phyloP scores from a whole-genome alignment of 2,113 vertebrate species.

The Arenaria interpres region DNA sequence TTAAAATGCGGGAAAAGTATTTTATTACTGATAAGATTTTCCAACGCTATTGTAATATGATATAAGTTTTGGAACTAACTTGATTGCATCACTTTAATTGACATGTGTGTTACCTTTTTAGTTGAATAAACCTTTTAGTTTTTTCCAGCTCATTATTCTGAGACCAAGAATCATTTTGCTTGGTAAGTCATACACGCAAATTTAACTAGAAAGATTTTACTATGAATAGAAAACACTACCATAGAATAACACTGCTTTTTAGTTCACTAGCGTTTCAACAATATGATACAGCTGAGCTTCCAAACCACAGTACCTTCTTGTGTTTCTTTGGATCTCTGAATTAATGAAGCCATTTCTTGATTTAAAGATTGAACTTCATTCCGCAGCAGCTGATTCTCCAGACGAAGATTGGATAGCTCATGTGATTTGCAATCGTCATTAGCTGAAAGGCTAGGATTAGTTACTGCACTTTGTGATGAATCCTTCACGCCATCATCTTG shows the following conservation, averaged over 20 bases:
- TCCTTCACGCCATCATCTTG: constrained; percentile 61
- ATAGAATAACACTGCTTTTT: neutral
- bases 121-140: neutral
- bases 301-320: constrained; percentile 84
- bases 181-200: neutral
- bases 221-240: neutral
- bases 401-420: constrained; percentile 90
- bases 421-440: constrained; percentile 76
- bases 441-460: constrained; percentile 51
- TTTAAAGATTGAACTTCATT: constrained; percentile 95
- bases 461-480: neutral
- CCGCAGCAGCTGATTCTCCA: constrained; percentile 95
- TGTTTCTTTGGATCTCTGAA: constrained; percentile 92
- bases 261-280: neutral
- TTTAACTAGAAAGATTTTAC: neutral
- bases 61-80: neutral
- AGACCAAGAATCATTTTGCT: neutral
- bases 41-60: neutral
- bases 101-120: neutral
- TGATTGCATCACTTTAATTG: neutral
- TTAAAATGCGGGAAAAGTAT: neutral
- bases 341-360: constrained; percentile 94
- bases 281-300: neutral
- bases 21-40: neutral
- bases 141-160: neutral